These are phyloP conservation scores for Dendrophyllia cribrosa DNA, from an alignment of 64 coral and sea anemone species.

Conservation along the genomic window DNA sequence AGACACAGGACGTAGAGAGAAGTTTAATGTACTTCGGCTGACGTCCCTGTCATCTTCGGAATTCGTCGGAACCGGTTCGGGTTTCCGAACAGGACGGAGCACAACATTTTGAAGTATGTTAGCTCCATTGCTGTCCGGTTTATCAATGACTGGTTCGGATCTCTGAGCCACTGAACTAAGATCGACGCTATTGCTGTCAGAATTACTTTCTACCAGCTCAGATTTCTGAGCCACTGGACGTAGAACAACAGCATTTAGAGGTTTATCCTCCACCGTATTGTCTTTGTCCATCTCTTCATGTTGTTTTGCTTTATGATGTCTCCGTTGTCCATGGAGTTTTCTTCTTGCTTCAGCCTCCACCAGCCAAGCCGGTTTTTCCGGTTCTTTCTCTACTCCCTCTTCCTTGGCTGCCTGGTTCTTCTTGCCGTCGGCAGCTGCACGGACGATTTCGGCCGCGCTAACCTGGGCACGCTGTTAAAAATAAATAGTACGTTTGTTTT, in stretches of 20 bases:
- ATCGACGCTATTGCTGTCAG: background rate
- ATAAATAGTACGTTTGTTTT: background rate
- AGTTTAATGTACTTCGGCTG: background rate
- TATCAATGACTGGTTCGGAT: background rate
- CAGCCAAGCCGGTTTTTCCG: conserved; percentile 73
- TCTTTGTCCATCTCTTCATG: background rate
- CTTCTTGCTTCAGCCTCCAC: conserved; percentile 66
- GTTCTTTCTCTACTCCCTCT: conserved; percentile 59
- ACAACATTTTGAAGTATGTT: conserved; percentile 13
- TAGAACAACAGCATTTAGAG: background rate
- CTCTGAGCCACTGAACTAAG: background rate
- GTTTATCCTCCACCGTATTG: background rate
- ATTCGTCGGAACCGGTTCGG: conserved; percentile 27
- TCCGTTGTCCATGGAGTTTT: conserved; percentile 60
- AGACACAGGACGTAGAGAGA: conserved; percentile 5
- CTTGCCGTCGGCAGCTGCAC: conserved; percentile 47
- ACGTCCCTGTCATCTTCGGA: conserved; percentile 40
- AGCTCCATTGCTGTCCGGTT: background rate
- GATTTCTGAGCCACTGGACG: background rate
- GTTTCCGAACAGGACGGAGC: conserved; percentile 39
- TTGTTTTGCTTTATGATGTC: conserved; percentile 16
- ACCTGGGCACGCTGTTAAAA: background rate
- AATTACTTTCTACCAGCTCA: background rate
- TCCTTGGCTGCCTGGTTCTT: conserved; percentile 64
- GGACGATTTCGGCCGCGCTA: conserved; percentile 53